These are phyloP conservation scores for Acrocephalus scirpaceus DNA, from an alignment of 2,797 vertebrate species.

Conservation along the genomic window DNA sequence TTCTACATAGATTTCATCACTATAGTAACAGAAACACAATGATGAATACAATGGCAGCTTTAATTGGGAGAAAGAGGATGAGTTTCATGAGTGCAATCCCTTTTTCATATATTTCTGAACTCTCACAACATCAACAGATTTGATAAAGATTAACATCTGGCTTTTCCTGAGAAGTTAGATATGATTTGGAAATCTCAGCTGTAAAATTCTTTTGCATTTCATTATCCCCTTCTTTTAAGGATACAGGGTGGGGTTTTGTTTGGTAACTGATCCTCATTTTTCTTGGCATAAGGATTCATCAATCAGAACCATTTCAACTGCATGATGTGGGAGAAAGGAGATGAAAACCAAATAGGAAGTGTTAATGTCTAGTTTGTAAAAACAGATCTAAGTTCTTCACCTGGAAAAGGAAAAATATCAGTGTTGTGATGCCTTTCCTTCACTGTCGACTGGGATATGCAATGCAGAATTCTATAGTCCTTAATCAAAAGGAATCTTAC, in stretches of 20 bases:
- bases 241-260: not conserved
- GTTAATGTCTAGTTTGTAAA: not conserved
- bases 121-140: not conserved
- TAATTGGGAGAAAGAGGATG: not conserved
- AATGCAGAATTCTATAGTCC: not conserved
- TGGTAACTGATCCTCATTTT: not conserved
- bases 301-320: not conserved
- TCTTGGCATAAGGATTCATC: not conserved
- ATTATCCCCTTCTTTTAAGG: not conserved
- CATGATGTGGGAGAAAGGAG: not conserved
- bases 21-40: not conserved
- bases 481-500: not conserved
- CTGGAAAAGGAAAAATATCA: not conserved
- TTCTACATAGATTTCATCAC: not conserved
- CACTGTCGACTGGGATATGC: not conserved
- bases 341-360: not conserved
- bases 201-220: not conserved
- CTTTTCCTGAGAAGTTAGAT: not conserved
- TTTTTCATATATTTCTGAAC: not conserved
- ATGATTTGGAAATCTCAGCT: not conserved
- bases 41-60: not conserved
- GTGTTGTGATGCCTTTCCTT: not conserved
- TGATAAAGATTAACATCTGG: not conserved
- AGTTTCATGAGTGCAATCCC: not conserved
- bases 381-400: not conserved